Conservation (phyloP, 2,888 invertebrate species). For the Drosophila eohydei region DNA sequence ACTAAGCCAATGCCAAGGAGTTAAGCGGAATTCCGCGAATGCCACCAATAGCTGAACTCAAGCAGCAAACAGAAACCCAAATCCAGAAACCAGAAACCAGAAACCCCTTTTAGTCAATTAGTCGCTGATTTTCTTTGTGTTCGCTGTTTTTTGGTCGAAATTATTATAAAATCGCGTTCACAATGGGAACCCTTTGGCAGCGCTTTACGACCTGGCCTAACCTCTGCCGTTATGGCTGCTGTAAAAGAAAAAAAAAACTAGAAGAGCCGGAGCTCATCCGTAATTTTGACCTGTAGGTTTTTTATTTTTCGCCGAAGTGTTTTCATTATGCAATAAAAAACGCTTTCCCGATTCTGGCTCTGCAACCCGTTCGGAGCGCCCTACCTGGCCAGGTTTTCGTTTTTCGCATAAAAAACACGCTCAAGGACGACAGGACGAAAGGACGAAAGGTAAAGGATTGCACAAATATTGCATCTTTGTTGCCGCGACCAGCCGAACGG, state of each 20-base stretch:
- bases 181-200: constrained; percentile 60
- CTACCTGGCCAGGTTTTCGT: constrained; percentile 47
- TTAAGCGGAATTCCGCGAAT: constrained; percentile 39
- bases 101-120: constrained; percentile 80
- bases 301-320: constrained; percentile 64
- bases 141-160: constrained; percentile 45
- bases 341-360: background rate
- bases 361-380: constrained; percentile 59
- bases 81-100: constrained; percentile 10
- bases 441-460: constrained; percentile 78
- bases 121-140: constrained; percentile 74
- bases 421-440: constrained; percentile 73
- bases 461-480: constrained; percentile 82
- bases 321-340: constrained; percentile 76
- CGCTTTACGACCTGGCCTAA: background rate
- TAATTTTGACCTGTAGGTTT: constrained; percentile 20
- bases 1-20: constrained; percentile 37
- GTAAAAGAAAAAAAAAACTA: too few species aligned
- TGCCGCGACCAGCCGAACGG: constrained; percentile 38
- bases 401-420: constrained; percentile 54
- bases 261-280: background rate
- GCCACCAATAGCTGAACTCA: constrained; percentile 10
- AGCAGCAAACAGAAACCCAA: constrained; percentile 45
- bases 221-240: too few species aligned
- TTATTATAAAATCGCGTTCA: constrained; percentile 52